A percentile compares a stretch with the other conserved stretches of the same genome.
Evolutionary conservation across 2,113 vertebrate genomes (phyloP).

Genomic region (Dunckerocampus dactyliophorus): DNA sequence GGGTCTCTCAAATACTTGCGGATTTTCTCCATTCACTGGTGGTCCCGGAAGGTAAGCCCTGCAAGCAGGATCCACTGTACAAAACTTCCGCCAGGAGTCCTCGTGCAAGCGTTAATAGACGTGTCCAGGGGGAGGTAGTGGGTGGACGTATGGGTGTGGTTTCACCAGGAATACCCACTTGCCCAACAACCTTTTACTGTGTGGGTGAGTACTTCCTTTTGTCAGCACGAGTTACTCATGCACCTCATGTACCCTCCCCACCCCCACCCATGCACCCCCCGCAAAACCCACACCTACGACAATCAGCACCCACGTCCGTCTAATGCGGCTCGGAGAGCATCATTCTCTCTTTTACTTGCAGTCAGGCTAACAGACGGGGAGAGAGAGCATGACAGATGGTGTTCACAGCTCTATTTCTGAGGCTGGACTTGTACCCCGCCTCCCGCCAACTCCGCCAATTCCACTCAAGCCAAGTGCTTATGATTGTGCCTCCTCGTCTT

Average conservation of each 20-base stretch:
- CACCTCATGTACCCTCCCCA: slow-evolving; percentile 51
- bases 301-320: slow-evolving; percentile 72
- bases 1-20: too few relatives aligned
- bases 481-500: slow-evolving; percentile 64
- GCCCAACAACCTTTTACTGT: slow-evolving; percentile 65
- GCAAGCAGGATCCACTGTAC: background rate
- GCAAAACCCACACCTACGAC: slow-evolving; percentile 72
- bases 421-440: slow-evolving; percentile 77
- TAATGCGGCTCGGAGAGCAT: slow-evolving; percentile 67
- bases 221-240: slow-evolving; percentile 74
- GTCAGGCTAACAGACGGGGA: slow-evolving; percentile 75
- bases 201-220: slow-evolving; percentile 76
- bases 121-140: slow-evolving; percentile 52
- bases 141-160: slow-evolving; percentile 59
- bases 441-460: slow-evolving; percentile 56
- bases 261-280: slow-evolving; percentile 56
- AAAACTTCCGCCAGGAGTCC: slow-evolving; percentile 63
- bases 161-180: slow-evolving; percentile 73
- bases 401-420: slow-evolving; percentile 84
- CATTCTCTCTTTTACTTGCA: slow-evolving; percentile 69
- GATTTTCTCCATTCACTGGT: too few relatives aligned
- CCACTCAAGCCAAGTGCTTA: slow-evolving; percentile 70
- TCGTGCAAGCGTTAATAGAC: slow-evolving; percentile 62
- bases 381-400: slow-evolving; percentile 80
- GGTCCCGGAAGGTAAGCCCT: too few relatives aligned